Percentiles rank a stretch among this genome's conserved stretches.
Evolutionary conservation across 2,888 invertebrate species (phyloP).

Genomic region (Ectemnius cavifrons): DNA sequence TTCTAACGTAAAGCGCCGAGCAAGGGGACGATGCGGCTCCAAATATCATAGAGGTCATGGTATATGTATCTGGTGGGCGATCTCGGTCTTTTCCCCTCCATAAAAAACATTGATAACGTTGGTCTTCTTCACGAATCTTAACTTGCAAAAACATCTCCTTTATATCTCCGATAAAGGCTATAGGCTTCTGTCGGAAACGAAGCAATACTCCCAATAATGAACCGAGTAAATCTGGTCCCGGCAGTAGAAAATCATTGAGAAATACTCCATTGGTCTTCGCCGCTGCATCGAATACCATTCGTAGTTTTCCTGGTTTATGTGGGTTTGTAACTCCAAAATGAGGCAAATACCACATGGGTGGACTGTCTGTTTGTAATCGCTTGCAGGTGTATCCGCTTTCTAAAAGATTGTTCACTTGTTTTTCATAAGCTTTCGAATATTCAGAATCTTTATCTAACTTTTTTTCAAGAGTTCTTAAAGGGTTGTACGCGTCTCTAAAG

Average conservation of each 20-base stretch:
- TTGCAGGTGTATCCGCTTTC: background rate
- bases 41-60: background rate
- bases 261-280: background rate
- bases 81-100: background rate
- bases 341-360: background rate
- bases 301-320: background rate
- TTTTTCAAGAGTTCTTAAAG: background rate
- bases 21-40: background rate
- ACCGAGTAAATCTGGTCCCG: background rate
- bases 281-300: background rate
- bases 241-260: background rate
- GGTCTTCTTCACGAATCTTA: background rate
- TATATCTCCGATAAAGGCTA: background rate
- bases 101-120: background rate
- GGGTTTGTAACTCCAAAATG: background rate
- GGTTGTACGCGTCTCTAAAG: background rate
- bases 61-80: background rate
- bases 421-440: background rate
- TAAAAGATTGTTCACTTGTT: background rate
- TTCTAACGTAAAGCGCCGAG: slow-evolving; percentile 52
- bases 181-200: background rate
- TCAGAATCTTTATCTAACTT: background rate
- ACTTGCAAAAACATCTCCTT: background rate
- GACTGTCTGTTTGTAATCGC: background rate
- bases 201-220: background rate